These are phyloP conservation scores for Anthonomus grandis DNA, from an alignment of 1,140 invertebrate species.

Conservation along the genomic window DNA sequence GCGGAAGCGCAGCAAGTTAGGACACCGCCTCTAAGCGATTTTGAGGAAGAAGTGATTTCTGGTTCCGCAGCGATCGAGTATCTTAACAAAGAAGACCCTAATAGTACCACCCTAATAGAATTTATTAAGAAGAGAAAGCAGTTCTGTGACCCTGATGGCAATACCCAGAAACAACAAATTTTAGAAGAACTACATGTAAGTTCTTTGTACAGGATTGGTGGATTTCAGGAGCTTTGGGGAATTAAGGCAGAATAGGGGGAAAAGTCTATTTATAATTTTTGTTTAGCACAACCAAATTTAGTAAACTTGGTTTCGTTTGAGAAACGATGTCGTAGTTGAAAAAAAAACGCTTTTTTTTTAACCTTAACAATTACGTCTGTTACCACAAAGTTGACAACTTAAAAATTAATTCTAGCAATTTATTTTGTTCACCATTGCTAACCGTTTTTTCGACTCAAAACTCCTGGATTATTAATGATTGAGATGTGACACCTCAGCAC, in stretches of 20 bases:
- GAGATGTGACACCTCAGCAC: too few relatives aligned
- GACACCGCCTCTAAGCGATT: conserved; percentile 49
- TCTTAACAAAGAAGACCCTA: conserved; percentile 45
- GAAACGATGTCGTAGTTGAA: too few relatives aligned
- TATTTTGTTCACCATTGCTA: too few relatives aligned
- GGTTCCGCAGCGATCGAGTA: conserved; percentile 43
- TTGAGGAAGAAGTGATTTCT: conserved; percentile 43
- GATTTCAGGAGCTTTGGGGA: too few relatives aligned
- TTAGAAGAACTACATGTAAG: conserved; percentile 71
- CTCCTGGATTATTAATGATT: too few relatives aligned
- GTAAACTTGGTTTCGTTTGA: too few relatives aligned
- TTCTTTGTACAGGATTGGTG: conserved; percentile 12
- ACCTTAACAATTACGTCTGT: too few relatives aligned
- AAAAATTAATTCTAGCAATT: too few relatives aligned
- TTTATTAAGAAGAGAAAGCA: conserved; percentile 45
- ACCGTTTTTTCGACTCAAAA: too few relatives aligned
- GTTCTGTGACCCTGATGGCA: conserved; percentile 56
- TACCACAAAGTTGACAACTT: too few relatives aligned
- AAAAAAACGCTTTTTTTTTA: too few relatives aligned
- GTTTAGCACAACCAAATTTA: too few relatives aligned
- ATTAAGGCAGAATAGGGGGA: background rate
- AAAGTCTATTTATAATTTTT: background rate
- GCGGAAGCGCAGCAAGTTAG: conserved; percentile 55
- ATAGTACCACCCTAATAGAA: conserved; percentile 45
- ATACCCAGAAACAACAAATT: conserved; percentile 71